Conservation (phyloP, 2,113 vertebrate species). For the Pitta sordida region DNA sequence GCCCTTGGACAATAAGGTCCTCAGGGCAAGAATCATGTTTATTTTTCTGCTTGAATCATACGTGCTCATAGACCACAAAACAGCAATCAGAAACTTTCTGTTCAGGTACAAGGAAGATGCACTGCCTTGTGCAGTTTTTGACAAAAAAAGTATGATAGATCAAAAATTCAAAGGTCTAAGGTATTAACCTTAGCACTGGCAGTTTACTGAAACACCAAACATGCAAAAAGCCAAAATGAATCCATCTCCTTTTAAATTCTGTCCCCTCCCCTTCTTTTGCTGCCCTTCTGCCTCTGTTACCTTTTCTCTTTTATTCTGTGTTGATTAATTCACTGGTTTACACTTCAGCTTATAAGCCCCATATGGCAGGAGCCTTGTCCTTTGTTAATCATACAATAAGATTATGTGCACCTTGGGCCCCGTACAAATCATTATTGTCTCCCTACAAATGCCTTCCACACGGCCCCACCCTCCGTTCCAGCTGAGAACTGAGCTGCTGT, state of each 20-base stretch:
- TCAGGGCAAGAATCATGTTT: neutral
- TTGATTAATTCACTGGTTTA: neutral
- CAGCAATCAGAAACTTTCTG: neutral
- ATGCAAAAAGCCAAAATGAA: neutral
- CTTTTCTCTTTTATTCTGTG: neutral
- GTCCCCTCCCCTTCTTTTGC: neutral
- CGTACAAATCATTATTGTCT: neutral
- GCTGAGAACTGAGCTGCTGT: constrained; percentile 43
- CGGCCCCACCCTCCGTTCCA: constrained; percentile 1
- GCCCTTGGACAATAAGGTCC: neutral
- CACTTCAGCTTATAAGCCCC: neutral
- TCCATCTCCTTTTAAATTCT: neutral
- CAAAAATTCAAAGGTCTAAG: neutral
- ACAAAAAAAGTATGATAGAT: neutral
- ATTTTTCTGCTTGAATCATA: constrained; percentile 15
- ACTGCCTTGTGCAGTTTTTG: neutral
- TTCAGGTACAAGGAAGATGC: neutral
- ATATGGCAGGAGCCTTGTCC: neutral
- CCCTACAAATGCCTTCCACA: neutral
- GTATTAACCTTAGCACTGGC: neutral
- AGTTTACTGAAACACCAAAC: neutral
- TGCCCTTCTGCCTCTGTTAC: neutral
- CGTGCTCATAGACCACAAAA: neutral
- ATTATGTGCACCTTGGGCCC: neutral
- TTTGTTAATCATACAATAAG: constrained; percentile 26